These are phyloP conservation scores for Drosophila equinoxialis DNA, from an alignment of 1,140 invertebrate species.

Conservation along the genomic window DNA sequence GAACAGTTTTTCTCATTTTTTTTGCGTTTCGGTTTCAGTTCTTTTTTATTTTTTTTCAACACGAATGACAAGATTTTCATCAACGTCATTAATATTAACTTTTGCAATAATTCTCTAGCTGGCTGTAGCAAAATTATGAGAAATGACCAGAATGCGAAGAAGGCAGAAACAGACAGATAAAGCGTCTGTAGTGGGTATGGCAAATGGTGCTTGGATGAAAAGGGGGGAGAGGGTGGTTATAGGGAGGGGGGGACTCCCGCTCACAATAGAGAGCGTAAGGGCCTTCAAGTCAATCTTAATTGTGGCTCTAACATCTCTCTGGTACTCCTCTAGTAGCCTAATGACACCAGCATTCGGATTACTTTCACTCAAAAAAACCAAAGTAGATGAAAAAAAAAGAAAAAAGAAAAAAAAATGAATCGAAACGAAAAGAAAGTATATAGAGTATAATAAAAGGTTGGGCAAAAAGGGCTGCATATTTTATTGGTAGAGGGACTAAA, in stretches of 20 bases:
- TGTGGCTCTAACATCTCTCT: slow-evolving; percentile 45
- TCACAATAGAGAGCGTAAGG: slow-evolving; percentile 14
- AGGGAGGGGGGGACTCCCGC: not conserved
- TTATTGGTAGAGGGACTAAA: slow-evolving; percentile 47
- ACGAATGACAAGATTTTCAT: slow-evolving; percentile 82
- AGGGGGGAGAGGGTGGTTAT: not conserved
- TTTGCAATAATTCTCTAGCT: slow-evolving; percentile 74
- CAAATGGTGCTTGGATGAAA: not conserved
- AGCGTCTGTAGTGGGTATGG: not conserved
- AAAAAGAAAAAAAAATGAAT: not conserved
- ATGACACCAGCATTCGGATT: slow-evolving; percentile 77
- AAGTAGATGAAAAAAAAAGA: not conserved
- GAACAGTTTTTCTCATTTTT: slow-evolving; percentile 41
- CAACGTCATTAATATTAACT: slow-evolving; percentile 82
- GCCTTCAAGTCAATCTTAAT: slow-evolving; percentile 77
- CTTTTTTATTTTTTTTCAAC: slow-evolving; percentile 48
- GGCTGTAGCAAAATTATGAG: slow-evolving; percentile 77
- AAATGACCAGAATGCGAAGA: slow-evolving; percentile 56
- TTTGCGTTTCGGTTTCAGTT: slow-evolving; percentile 39
- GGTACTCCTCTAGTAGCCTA: slow-evolving; percentile 41
- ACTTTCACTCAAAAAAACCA: slow-evolving; percentile 63
- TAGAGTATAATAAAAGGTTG: slow-evolving; percentile 11
- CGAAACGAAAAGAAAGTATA: slow-evolving; percentile 15
- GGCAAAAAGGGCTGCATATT: slow-evolving; percentile 64
- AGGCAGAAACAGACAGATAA: slow-evolving; percentile 54